Base-by-base conservation (phyloP, 2,797 vertebrate genomes). In the Falco peregrinus region DNA sequence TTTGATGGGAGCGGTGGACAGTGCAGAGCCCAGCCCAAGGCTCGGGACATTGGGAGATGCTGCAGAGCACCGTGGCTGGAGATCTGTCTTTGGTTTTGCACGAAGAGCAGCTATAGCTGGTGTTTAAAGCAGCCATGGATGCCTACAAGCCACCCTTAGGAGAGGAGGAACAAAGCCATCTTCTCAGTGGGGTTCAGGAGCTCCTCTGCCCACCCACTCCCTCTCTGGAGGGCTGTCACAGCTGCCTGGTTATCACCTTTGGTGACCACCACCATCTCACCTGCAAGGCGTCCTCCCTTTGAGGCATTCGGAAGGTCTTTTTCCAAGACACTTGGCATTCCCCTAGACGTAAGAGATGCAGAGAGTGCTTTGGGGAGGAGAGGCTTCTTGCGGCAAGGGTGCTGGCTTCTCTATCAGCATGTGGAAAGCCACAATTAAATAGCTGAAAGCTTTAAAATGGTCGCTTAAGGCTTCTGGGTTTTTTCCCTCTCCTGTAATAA, bases 381-480 rank as follows among this genome's bases (percentile, higher is more conserved):
- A 89, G 43, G 28, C 67, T 84, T 78, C 80, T 87, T 89, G 85
- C 4, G 7, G 70, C 22, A 13, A 65, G 95, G 84, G 64, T 5
- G 0, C 43, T 68, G 54, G 9, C 51, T 96, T 84, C 56, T 87
- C 75, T 57, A 43, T 82, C 89, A 51, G 35, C 3, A 0, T 84
- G 76, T 2, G 68, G 87, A 92, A 94, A 94, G 48, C 81, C 91
- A 86, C 87, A 96, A 51, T 96, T 92, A 94, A 96, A 95, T 87
- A 90, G 82, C 64, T 81, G 15, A 95, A 85, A 94, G 89, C 81
- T 92, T 87, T 93, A 76, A 95, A 97, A 77, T 68, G 71, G 59
- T 84, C 84, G 87, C 65, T 79, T 76, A 90, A 20, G 19, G 56
- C 31, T 95, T 95, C 70, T 89, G 80, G 80, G 84, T 87, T 16